Base-by-base conservation (phyloP, 2,888 invertebrate species). In the Nudaria mundana region DNA sequence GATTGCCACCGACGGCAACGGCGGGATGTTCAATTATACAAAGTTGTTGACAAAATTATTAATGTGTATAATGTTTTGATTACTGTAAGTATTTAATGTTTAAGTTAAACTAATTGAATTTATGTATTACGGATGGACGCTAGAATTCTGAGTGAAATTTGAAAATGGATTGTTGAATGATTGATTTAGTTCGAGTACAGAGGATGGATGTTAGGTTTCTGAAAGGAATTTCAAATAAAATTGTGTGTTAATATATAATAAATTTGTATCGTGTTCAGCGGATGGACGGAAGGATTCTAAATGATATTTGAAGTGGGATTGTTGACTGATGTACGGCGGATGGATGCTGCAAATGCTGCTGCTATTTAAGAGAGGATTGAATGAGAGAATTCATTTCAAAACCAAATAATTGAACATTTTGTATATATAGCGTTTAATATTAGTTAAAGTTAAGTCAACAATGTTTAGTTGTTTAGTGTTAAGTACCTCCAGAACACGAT, bases 401-500 rank as follows among this genome's bases (percentile, higher is more conserved):
- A 88, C 88, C 89, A 89, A 89, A 89, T 87, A 87, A 85, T 83
- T 86, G 83, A 88, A 81, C 83, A 86, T 82, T 67, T 73, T 89
- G 89, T 89, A 89, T 81, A 89, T 89, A 89, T 87, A 87, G 81
- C 77, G 78, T 66, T 79, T 81, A 81, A 63, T 57, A 67, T 62
- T 87, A 85, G 66, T 67, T 57, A 70, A 76, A 68, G 77, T 77
- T 77, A 72, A 84, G 81, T 70, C 64, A 71, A 57, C 81, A 81
- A 77, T 66, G 53, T 54, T 71, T 84, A 84, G 80, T 63, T 87
- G 86, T 83, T 77, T 83, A 83, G 76, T 46, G 63, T 66, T 82
- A 86, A 81, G 84, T 73, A 74, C 84, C 83, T 85, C 83, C 88
- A 85, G 84, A 84, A 76, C 80, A n/a, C n/a, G n/a, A n/a, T n/a